Evolutionary conservation across 2,113 vertebrate genomes (phyloP).

Genomic region (Corythornis cristatus): DNA sequence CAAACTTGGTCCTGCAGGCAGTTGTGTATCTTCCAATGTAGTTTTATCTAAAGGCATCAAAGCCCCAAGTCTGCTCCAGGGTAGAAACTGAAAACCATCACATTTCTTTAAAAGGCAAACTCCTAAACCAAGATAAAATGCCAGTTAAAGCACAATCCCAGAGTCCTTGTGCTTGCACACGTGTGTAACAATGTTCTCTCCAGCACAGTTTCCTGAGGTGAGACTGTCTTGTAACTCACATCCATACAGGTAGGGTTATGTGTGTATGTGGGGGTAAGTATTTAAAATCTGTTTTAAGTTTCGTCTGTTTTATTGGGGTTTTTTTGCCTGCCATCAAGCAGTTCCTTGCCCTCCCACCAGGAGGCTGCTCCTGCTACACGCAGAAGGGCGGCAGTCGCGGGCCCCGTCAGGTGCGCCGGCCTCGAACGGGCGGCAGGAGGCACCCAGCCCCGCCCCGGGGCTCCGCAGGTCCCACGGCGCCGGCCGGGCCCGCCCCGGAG

Average conservation of each 20-base stretch:
- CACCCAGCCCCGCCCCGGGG: background rate
- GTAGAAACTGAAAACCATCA: background rate
- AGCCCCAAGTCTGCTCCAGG: background rate
- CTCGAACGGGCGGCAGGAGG: too few relatives aligned
- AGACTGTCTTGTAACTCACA: background rate
- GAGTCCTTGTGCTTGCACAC: background rate
- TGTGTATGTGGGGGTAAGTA: accelerated
- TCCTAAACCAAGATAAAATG: background rate
- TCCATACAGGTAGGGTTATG: background rate
- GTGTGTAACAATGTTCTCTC: background rate
- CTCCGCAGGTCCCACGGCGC: background rate
- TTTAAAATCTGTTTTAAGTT: background rate
- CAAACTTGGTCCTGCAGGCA: too few relatives aligned
- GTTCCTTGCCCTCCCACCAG: background rate
- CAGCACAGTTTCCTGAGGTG: background rate
- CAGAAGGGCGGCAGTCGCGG: background rate
- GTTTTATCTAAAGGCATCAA: background rate
- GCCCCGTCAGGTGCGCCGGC: background rate
- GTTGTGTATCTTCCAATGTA: background rate
- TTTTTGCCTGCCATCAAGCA: background rate
- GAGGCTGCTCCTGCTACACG: background rate
- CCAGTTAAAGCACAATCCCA: accelerated
- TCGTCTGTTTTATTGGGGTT: too few relatives aligned
- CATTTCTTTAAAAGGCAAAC: background rate
- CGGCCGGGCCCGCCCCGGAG: background rate